Evolutionary conservation across 23 tunicate genomes (phyloP), one percentile per base, ranked within the genome.

Genomic region (Diplosoma virens): DNA sequence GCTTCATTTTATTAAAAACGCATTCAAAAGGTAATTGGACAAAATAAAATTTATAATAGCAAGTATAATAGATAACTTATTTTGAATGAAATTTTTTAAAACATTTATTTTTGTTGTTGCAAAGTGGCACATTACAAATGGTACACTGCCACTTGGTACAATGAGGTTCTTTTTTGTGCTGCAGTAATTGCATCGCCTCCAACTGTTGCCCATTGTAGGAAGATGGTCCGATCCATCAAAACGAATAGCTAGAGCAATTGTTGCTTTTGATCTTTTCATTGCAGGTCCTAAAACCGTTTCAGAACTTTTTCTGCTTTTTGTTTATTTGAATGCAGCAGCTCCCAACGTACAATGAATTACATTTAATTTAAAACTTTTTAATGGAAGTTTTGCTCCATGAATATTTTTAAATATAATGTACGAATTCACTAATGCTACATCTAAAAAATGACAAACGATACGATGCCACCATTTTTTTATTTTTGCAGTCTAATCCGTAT

Each of bases 401-500:
- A 63, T 25, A 5, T 6, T 7, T 67, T 63, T 16, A 27, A 67
- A 67, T 26, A 67, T 34, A 16, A 67, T 26, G 36, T 7, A 36
- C 24, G 74, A 26, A 67, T 67, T 67, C n/a, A 67, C 52, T 2
- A 67, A 3, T 4, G 28, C 23, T 7, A 67, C 74, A 6, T 67
- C 74, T 11, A 35, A 67, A 35, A 67, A 34, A 67, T 67, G 52
- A 36, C 35, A 67, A 7, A 52, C 74, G 2, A 67, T 67, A 3
- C 52, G 74, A 18, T 67, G 74, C 74, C 74, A 63, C 69, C 69
- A 67, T 29, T 67, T 67, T 36, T n/a, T 67, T 67, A 52, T 52
- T 67, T 22, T 67, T 67, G 27, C 74, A 6, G 27, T 67, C 52
- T 22, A 67, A 21, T 17, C 52, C 74, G 17, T 34, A 67, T 5